Conservation (phyloP, 2,113 vertebrate species). For the Perca fluviatilis region DNA sequence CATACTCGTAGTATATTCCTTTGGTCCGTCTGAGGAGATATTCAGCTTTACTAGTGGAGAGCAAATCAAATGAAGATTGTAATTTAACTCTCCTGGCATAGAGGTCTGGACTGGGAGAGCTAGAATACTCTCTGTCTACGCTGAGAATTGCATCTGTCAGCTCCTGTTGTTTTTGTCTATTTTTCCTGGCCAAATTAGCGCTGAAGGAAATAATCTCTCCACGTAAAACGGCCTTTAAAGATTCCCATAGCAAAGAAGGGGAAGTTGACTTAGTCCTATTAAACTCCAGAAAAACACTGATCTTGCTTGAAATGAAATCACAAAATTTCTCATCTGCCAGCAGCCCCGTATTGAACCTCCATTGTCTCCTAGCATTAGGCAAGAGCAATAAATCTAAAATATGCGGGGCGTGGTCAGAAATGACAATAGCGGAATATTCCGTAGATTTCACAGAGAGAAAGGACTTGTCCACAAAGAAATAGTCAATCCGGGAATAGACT, state of each 20-base stretch:
- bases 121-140: background rate
- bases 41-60: background rate
- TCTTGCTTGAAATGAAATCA: too few relatives aligned
- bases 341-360: background rate
- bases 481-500: too few relatives aligned
- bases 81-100: too few relatives aligned
- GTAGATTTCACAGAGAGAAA: too few relatives aligned
- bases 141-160: background rate
- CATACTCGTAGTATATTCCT: background rate
- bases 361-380: background rate
- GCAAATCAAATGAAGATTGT: too few relatives aligned
- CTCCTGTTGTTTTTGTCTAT: background rate
- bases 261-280: too few relatives aligned
- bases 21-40: background rate
- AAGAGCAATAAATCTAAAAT: background rate
- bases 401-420: background rate
- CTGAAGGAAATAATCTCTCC: background rate
- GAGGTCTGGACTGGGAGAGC: background rate
- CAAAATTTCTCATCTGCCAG: too few relatives aligned
- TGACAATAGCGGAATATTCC: too few relatives aligned
- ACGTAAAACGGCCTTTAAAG: too few relatives aligned
- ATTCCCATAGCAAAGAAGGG: too few relatives aligned
- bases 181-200: background rate
- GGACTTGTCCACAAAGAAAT: too few relatives aligned
- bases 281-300: too few relatives aligned